phyloP scores from a whole-genome alignment of 2,888 invertebrate species.

The Rotaria macrura region DNA sequence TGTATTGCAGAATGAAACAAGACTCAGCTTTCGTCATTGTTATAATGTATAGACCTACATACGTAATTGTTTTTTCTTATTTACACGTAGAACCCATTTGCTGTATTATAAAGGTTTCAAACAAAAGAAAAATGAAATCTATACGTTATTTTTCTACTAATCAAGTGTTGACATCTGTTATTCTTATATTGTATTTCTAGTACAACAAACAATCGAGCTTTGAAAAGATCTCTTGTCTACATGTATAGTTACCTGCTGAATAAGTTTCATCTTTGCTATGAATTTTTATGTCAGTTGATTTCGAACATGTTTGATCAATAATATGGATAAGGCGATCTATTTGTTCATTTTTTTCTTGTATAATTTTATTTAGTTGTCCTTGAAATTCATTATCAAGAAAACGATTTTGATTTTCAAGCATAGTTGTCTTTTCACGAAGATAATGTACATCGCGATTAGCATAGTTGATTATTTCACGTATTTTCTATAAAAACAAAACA shows the following conservation, averaged over 20 bases:
- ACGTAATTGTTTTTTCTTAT: too few relatives aligned
- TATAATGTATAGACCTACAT: too few relatives aligned
- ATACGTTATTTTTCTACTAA: too few relatives aligned
- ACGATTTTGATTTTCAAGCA: neutral
- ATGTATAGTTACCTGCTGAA: neutral
- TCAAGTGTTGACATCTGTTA: too few relatives aligned
- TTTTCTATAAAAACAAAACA: neutral
- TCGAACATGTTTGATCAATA: neutral
- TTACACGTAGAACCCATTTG: too few relatives aligned
- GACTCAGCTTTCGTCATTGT: too few relatives aligned
- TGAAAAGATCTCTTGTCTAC: too few relatives aligned
- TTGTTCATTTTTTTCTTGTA: neutral
- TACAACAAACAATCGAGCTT: too few relatives aligned
- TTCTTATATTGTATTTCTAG: too few relatives aligned
- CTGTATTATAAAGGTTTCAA: too few relatives aligned
- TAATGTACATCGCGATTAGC: neutral
- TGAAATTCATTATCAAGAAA: slow-evolving; percentile 10
- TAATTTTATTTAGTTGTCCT: neutral
- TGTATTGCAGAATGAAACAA: too few relatives aligned
- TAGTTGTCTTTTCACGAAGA: neutral
- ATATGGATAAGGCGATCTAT: neutral
- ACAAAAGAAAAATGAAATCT: too few relatives aligned
- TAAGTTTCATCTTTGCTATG: neutral
- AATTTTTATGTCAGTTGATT: neutral
- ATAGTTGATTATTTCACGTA: neutral